Conservation (phyloP, 2,888 invertebrate genomes). For the Ceramica pisi region DNA sequence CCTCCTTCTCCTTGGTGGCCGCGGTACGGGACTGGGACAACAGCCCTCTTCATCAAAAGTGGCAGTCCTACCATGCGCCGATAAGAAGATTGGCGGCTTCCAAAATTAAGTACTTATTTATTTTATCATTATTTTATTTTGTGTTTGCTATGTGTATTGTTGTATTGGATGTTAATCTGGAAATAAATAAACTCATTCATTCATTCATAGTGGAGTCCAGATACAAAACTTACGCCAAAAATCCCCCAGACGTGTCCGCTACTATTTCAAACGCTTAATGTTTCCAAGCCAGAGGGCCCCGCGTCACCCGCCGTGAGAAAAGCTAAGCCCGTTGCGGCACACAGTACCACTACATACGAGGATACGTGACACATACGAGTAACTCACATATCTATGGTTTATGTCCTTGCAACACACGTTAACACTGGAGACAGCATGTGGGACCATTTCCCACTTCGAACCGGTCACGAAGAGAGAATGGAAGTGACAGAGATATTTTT, state of each 20-base stretch:
- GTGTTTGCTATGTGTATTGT: too few species aligned
- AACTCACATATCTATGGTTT: constrained; percentile 53
- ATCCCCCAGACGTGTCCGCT: not conserved
- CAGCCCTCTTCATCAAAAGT: too few species aligned
- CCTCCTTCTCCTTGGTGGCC: too few species aligned
- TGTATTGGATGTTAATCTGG: too few species aligned
- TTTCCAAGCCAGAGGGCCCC: constrained; percentile 30
- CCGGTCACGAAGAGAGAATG: constrained; percentile 22
- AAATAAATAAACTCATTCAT: too few species aligned
- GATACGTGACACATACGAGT: constrained; percentile 1
- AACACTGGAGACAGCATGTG: constrained; percentile 38
- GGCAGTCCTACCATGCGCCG: too few species aligned
- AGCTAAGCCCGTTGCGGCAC: constrained; percentile 23
- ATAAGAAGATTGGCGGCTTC: too few species aligned
- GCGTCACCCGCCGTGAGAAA: constrained; percentile 54
- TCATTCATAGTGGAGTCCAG: not conserved
- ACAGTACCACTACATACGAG: constrained; percentile 17
- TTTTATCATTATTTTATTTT: too few species aligned
- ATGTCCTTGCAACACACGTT: constrained; percentile 48
- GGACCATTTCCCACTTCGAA: constrained; percentile 51
- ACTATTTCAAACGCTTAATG: not conserved
- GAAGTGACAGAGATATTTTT: not conserved
- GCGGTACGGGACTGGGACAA: too few species aligned
- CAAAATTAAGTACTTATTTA: too few species aligned
- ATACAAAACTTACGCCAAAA: not conserved